Evolutionary conservation across 2,797 vertebrate species (phyloP).

Genomic region (Pangasius mekongensis): DNA sequence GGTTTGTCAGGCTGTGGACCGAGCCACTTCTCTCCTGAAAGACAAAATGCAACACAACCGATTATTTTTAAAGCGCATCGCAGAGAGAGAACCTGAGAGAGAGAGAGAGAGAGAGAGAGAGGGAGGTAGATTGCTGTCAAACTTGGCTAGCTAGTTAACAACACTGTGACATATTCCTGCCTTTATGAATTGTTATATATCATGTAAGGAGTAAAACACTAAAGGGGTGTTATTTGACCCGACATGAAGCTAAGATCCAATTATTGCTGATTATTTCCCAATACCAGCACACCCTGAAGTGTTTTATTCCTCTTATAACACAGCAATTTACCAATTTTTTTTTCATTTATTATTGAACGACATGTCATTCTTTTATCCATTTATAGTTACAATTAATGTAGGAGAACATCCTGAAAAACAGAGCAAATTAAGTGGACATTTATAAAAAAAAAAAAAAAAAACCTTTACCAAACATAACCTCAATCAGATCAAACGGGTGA

Average conservation of each 20-base stretch:
- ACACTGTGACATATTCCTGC: neutral
- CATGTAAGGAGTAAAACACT: neutral
- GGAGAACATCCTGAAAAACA: neutral
- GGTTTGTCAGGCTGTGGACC: constrained; percentile 62
- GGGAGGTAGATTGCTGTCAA: neutral
- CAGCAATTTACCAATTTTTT: neutral
- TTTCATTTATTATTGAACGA: neutral
- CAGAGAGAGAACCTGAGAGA: constrained; percentile 75
- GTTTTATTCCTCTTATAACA: too few relatives aligned
- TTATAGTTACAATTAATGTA: neutral
- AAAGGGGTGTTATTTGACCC: neutral
- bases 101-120: neutral
- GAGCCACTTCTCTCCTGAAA: too few relatives aligned
- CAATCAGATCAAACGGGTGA: constrained; percentile 67
- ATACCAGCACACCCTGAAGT: too few relatives aligned
- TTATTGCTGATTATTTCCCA: neutral
- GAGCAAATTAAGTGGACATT: neutral
- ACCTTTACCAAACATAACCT: constrained; percentile 81
- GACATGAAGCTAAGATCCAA: neutral
- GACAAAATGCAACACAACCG: too few relatives aligned
- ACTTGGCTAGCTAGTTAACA: neutral
- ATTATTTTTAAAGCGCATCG: constrained; percentile 92
- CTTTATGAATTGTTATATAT: neutral
- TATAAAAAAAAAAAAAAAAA: neutral
- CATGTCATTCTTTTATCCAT: neutral